phyloP scores from a whole-genome alignment of 2,113 vertebrate genomes.

The Anarhynchus alexandrinus region DNA sequence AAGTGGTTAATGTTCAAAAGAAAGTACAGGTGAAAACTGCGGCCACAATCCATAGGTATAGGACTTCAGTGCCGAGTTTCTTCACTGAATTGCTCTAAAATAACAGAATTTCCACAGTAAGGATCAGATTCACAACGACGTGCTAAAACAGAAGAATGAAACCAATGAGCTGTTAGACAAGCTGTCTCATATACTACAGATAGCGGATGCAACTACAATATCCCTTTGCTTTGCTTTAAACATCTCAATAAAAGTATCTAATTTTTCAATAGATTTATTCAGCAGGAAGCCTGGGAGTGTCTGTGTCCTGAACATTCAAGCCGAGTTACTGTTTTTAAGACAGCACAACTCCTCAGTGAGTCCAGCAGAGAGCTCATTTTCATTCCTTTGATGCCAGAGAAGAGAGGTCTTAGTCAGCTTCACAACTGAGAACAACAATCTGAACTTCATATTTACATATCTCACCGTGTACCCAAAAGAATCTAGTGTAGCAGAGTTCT shows the following conservation, averaged over 20 bases:
- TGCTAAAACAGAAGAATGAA: not conserved
- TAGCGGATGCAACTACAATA: not conserved
- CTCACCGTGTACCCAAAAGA: not conserved
- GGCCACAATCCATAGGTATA: not conserved
- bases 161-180: not conserved
- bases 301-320: not conserved
- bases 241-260: constrained; percentile 8
- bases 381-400: constrained; percentile 2
- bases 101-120: not conserved
- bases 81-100: not conserved
- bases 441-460: not conserved
- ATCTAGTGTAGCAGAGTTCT: not conserved
- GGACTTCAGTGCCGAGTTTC: not conserved
- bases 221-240: constrained; percentile 1
- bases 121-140: not conserved
- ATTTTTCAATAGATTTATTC: constrained; percentile 12
- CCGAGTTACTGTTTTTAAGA: not conserved
- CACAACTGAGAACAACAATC: not conserved
- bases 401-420: not conserved
- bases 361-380: constrained; percentile 2
- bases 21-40: not conserved
- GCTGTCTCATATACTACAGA: not conserved
- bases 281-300: not conserved
- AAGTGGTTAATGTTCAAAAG: not conserved
- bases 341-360: not conserved